Base-by-base conservation (phyloP, 1,140 invertebrate species). In the Pachyrhynchus sulphureomaculatus region DNA sequence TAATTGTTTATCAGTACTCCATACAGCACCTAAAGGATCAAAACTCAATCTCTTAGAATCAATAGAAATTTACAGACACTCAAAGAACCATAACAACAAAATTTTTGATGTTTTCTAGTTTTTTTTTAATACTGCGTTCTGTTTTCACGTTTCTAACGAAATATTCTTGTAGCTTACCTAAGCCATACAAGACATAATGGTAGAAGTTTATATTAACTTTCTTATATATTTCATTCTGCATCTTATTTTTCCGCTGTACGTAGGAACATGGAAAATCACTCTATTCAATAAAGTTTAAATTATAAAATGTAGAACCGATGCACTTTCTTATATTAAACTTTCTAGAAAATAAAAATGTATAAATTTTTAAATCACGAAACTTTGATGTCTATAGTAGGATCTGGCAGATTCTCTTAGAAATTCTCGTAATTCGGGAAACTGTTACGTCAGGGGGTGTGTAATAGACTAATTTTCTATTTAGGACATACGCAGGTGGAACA, bases 231-330 rank as follows among this genome's bases (percentile, higher is more conserved):
- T 53, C 29, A 49, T 58, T 52, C 12, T 36, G 26, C 34, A 42
- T 60, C 33, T 20, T 32, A 60, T 60, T 60, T 60, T 60, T 48
- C 36, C 41, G 6, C 33, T 48, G 55, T 58, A 42, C 42, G 9
- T 55, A 34, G 12, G 29, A 52, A 60, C 57, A 60, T 34, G 57
- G 37, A 52, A 60, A 48, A 60, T 52, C 57, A 52, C 48, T 60
- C 48, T 52, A 60, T 60, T 42, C 57, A 52, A 60, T 60, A 60
- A 60, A 60, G 57, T 60, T 60, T 60, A 60, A 60, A 60, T 60
- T 60, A 60, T 60, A 36, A 52, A 34, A 60, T 41, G 57, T 36
- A 21, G 33, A 20, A 24, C 48, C 18, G 57, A 60, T 60, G 57
- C 57, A 60, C 57, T 60, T 53, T 52, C 33, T 41, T 34, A 23